A percentile compares a stretch with the other conserved stretches of the same genome.
Evolutionary conservation across 2,797 vertebrate species (phyloP).

Genomic region (Forpus xanthops): DNA sequence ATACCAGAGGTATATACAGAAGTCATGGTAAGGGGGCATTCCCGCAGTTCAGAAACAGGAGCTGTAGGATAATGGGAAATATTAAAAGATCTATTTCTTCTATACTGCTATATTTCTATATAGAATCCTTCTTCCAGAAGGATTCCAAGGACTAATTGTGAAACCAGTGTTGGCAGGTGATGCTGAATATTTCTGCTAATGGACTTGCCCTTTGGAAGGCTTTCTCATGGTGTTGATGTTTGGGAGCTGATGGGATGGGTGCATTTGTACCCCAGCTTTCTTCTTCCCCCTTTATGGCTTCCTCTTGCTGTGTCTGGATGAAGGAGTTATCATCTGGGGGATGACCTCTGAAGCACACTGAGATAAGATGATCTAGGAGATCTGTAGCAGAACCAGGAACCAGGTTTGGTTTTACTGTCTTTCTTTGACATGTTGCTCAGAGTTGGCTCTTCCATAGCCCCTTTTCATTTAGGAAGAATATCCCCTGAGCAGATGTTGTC

Average conservation of each 20-base stretch:
- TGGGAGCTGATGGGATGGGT: neutral
- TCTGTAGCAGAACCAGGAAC: neutral
- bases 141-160: neutral
- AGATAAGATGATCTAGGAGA: neutral
- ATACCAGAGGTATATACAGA: neutral
- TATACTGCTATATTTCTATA: neutral
- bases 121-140: neutral
- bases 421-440: accelerated
- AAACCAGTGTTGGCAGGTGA: neutral
- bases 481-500: too few relatives aligned
- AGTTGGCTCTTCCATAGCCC: neutral
- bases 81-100: neutral
- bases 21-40: neutral
- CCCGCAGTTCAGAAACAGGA: neutral
- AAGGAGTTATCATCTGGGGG: neutral
- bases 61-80: neutral
- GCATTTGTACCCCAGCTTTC: neutral
- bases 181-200: neutral
- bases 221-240: accelerated
- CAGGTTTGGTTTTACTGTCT: neutral
- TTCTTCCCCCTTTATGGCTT: neutral
- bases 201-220: neutral
- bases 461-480: neutral
- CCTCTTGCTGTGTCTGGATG: neutral
- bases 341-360: neutral